Evolutionary conservation across 2,888 invertebrate species (phyloP).

Genomic region (Ichneumoninae sp.): DNA sequence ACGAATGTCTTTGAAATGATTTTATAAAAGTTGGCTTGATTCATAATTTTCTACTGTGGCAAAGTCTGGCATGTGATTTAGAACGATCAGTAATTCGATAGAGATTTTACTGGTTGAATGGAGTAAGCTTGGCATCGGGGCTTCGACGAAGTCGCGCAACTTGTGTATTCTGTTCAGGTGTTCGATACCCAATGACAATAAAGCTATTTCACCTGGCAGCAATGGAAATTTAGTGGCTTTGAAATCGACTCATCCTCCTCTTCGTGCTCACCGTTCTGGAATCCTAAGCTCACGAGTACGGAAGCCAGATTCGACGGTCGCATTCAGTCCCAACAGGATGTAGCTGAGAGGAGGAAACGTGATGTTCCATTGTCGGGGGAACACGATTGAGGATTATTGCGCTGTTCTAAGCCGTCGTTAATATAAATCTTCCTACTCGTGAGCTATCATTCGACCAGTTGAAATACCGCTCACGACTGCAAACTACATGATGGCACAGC

Average conservation of each 20-base stretch:
- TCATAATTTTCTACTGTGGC: not conserved
- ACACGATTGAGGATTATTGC: constrained; percentile 56
- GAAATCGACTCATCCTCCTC: constrained; percentile 30
- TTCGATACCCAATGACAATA: constrained; percentile 63
- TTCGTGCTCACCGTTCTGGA: not conserved
- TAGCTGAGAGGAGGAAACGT: constrained; percentile 22
- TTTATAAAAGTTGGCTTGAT: not conserved
- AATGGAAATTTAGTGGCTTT: constrained; percentile 62
- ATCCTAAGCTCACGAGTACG: constrained; percentile 10
- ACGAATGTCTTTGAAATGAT: not conserved
- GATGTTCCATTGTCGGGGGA: constrained; percentile 21
- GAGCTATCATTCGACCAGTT: constrained; percentile 70
- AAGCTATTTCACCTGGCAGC: constrained; percentile 66
- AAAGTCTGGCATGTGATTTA: not conserved
- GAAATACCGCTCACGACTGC: constrained; percentile 46
- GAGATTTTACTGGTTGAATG: constrained; percentile 10
- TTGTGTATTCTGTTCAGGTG: constrained; percentile 20
- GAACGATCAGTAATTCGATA: constrained; percentile 6
- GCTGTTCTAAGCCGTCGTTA: constrained; percentile 66
- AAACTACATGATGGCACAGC: not conserved
- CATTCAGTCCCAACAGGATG: constrained; percentile 3
- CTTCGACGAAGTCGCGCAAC: constrained; percentile 12
- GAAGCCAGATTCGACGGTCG: constrained; percentile 18
- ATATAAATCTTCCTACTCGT: constrained; percentile 76
- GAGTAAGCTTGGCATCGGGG: not conserved